phyloP scores from a whole-genome alignment of 2,888 invertebrate species.

The Agrotis ipsilon region DNA sequence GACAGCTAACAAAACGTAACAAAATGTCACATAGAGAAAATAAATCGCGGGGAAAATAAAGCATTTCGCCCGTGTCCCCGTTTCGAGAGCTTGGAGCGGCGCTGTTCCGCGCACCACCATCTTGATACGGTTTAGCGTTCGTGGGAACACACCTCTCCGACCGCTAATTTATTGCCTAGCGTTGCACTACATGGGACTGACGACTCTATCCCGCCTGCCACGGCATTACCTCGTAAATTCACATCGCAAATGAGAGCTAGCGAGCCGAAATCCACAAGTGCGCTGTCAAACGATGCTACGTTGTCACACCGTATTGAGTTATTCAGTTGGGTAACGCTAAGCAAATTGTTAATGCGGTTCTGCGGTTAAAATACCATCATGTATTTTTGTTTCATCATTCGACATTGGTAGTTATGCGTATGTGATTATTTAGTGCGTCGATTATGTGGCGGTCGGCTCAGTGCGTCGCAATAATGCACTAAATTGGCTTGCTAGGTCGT shows the following conservation, averaged over 20 bases:
- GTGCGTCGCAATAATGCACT: slow-evolving; percentile 54
- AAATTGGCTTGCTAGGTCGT: slow-evolving; percentile 48
- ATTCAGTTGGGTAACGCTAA: slow-evolving; percentile 58
- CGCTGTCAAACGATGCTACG: slow-evolving; percentile 66
- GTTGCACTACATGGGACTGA: slow-evolving; percentile 87
- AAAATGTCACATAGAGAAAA: slow-evolving; percentile 81
- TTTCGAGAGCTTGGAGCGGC: slow-evolving; percentile 76
- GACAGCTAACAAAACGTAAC: slow-evolving; percentile 88
- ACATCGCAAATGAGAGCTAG: slow-evolving; percentile 74
- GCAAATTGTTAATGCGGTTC: slow-evolving; percentile 63
- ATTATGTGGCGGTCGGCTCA: slow-evolving; percentile 49
- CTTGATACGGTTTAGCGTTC: slow-evolving; percentile 87
- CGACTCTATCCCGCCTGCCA: slow-evolving; percentile 85
- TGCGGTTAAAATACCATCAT: slow-evolving; percentile 55
- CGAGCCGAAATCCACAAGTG: slow-evolving; percentile 66
- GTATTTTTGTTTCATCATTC: slow-evolving; percentile 58
- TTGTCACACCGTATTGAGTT: slow-evolving; percentile 61
- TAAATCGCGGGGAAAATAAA: slow-evolving; percentile 88
- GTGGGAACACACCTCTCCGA: slow-evolving; percentile 86
- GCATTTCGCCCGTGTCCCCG: slow-evolving; percentile 84
- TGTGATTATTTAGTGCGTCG: slow-evolving; percentile 56
- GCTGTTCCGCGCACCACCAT: slow-evolving; percentile 79
- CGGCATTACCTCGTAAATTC: slow-evolving; percentile 79
- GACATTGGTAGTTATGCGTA: slow-evolving; percentile 55
- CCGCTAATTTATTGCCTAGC: slow-evolving; percentile 88